phyloP scores from a whole-genome alignment of 64 coral and sea anemone genomes.

The Dendrophyllia cribrosa region DNA sequence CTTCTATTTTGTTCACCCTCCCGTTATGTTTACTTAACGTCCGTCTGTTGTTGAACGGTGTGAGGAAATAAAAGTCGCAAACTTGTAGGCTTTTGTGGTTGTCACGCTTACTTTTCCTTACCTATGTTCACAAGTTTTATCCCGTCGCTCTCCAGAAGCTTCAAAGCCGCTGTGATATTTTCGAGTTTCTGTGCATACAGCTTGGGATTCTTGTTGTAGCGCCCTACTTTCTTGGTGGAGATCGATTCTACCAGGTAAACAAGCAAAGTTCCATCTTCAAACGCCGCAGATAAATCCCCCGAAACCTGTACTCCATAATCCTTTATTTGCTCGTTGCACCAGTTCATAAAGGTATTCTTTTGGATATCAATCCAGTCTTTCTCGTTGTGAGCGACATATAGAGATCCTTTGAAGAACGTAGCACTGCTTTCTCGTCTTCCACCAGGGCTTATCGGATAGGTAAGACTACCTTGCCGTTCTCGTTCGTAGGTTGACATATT shows the following conservation, averaged over 20 bases:
- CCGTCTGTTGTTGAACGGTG: not conserved
- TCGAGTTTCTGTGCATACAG: slow-evolving; percentile 91
- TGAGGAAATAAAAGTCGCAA: not conserved
- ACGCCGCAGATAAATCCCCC: slow-evolving; percentile 67
- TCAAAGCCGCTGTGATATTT: slow-evolving; percentile 88
- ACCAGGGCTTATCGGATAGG: not conserved
- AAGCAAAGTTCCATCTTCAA: slow-evolving; percentile 80
- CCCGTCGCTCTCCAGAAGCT: slow-evolving; percentile 75
- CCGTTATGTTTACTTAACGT: slow-evolving; percentile 47
- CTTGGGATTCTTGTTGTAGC: slow-evolving; percentile 80
- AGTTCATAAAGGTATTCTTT: slow-evolving; percentile 94
- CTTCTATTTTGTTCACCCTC: not conserved
- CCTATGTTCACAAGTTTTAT: slow-evolving; percentile 99
- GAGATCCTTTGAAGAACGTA: slow-evolving; percentile 69
- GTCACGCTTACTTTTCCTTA: slow-evolving; percentile 42
- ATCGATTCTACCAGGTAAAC: slow-evolving; percentile 93
- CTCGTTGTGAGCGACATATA: slow-evolving; percentile 76
- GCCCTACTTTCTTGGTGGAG: slow-evolving; percentile 79
- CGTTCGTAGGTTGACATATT: not conserved
- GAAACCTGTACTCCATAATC: slow-evolving; percentile 72
- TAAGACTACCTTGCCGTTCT: not conserved
- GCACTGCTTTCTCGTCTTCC: not conserved
- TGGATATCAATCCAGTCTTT: slow-evolving; percentile 97
- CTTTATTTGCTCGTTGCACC: slow-evolving; percentile 86
- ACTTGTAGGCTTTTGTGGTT: no score